Percentiles rank a stretch among this genome's conserved stretches.
Conservation (phyloP, 2,888 invertebrate species). For the Drosophila atripex region DNA sequence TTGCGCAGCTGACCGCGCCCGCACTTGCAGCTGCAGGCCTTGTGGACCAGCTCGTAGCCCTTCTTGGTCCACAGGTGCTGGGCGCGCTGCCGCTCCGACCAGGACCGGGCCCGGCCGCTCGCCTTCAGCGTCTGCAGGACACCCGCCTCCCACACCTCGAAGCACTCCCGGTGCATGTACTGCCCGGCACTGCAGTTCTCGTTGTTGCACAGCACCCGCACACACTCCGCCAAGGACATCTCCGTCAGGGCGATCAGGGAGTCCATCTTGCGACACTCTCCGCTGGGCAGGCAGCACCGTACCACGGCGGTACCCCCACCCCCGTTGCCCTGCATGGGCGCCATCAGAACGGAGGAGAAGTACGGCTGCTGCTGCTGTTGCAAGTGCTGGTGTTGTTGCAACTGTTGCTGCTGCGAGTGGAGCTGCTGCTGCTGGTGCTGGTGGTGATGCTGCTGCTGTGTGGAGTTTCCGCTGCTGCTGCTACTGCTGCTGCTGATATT, state of each 20-base stretch:
- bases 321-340: conserved; percentile 70
- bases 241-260: conserved; percentile 88
- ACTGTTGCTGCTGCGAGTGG: conserved; percentile 28
- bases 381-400: conserved; percentile 29
- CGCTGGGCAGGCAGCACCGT: conserved; percentile 92
- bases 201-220: conserved; percentile 97
- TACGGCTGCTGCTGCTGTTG: conserved; percentile 38
- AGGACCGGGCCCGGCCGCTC: conserved; percentile 95
- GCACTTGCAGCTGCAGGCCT: conserved; percentile 97
- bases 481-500: conserved; percentile 42
- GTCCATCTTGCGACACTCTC: conserved; percentile 90
- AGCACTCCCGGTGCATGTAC: conserved; percentile 98
- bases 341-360: conserved; percentile 59
- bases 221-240: conserved; percentile 91
- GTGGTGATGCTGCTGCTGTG: conserved; percentile 45
- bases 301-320: conserved; percentile 82
- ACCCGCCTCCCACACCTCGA: conserved; percentile 96
- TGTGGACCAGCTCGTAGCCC: conserved; percentile 97
- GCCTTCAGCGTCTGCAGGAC: conserved; percentile 95
- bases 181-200: conserved; percentile 94
- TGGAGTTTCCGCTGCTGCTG: conserved; percentile 39
- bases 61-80: conserved; percentile 99
- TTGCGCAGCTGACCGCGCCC: conserved; percentile 96
- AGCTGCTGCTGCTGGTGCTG: conserved; percentile 45
- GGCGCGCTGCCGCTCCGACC: conserved; percentile 96